phyloP scores from a whole-genome alignment of 2,797 vertebrate species.

The Lepilemur ruficaudatus region DNA sequence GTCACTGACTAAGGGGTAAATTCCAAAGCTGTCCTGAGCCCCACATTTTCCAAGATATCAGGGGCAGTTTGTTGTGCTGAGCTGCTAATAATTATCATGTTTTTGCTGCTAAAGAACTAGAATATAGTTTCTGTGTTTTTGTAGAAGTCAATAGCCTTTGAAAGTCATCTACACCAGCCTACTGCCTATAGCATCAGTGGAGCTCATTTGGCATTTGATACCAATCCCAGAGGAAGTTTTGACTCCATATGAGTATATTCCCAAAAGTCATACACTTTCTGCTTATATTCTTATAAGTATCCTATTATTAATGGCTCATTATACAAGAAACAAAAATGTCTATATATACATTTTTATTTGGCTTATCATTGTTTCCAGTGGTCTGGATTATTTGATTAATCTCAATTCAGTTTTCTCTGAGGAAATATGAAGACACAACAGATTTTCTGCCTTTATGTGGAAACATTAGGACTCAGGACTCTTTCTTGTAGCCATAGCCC shows the following conservation, averaged over 20 bases:
- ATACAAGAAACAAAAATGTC: constrained; percentile 35
- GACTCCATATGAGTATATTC: background rate
- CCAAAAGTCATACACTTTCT: background rate
- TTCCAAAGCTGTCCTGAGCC: constrained; percentile 41
- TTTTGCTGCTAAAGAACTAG: constrained; percentile 31
- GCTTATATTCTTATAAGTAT: constrained; percentile 16
- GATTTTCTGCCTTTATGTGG: background rate
- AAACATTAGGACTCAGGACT: background rate
- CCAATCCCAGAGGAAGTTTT: background rate
- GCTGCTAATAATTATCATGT: constrained; percentile 3
- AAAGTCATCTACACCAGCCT: background rate
- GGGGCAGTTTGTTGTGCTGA: constrained; percentile 14
- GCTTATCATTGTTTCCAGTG: constrained; percentile 12
- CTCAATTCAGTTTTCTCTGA: constrained; percentile 39
- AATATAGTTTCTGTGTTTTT: constrained; percentile 14
- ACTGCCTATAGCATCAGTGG: background rate
- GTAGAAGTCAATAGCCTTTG: background rate
- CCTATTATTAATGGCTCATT: background rate
- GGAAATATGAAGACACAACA: background rate
- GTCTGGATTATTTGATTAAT: constrained; percentile 17
- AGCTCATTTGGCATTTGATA: constrained; percentile 34
- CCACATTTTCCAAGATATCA: constrained; percentile 35
- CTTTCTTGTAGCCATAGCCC: constrained; percentile 27
- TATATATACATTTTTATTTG: constrained; percentile 30
- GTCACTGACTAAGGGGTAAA: constrained; percentile 19